Percentiles rank a stretch among this genome's conserved stretches.
These are phyloP conservation scores for Zalophus californianus DNA, from an alignment of 2,797 vertebrate genomes.

Conservation along the genomic window DNA sequence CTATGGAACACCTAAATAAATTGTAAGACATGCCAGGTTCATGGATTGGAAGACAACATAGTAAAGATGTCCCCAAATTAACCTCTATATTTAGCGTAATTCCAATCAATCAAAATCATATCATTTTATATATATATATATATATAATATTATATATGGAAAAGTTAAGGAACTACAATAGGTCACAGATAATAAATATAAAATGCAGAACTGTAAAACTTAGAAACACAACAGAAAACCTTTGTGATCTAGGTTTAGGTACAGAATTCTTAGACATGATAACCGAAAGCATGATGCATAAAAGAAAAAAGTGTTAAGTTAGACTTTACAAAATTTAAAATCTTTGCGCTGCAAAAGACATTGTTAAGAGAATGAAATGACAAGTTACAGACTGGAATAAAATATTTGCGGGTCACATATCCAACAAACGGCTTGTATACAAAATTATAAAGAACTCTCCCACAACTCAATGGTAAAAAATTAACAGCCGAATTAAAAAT, in stretches of 20 bases:
- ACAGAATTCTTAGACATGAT: not conserved
- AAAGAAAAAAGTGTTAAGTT: not conserved
- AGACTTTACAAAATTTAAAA: not conserved
- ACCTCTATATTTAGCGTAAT: not conserved
- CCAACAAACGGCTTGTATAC: not conserved
- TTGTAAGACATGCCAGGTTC: not conserved
- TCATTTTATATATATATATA: not conserved
- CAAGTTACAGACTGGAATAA: not conserved
- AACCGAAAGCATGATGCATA: not conserved
- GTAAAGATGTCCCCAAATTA: not conserved
- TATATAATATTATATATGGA: not conserved
- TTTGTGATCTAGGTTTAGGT: not conserved
- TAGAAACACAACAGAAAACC: not conserved
- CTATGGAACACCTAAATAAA: not conserved
- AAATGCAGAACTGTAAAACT: not conserved
- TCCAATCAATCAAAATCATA: not conserved
- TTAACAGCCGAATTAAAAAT: not conserved
- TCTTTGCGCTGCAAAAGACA: not conserved
- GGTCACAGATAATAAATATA: not conserved
- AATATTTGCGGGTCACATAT: not conserved
- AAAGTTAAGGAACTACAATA: not conserved
- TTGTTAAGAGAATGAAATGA: slow-evolving; percentile 29
- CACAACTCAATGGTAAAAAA: not conserved
- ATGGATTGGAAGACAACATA: not conserved
- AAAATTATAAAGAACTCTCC: not conserved